Conservation (phyloP, 2,797 vertebrate genomes). For the Sparidentex hasta region DNA sequence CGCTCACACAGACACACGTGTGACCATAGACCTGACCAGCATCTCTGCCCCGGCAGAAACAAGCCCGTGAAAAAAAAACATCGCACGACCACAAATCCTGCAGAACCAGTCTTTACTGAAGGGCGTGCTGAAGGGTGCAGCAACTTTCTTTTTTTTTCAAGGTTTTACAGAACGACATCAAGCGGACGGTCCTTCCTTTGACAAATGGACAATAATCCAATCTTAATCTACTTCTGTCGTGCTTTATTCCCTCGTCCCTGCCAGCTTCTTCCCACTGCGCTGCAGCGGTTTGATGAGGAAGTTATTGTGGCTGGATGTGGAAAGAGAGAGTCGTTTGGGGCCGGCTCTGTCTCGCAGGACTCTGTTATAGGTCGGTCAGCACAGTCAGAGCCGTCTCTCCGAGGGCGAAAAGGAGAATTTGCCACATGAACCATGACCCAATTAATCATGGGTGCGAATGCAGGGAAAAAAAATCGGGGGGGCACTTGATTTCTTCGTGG, state of each 20-base stretch:
- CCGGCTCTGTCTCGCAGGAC: conserved; percentile 61
- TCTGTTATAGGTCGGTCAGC: conserved; percentile 47
- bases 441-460: conserved; percentile 68
- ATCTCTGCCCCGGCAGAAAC: conserved; percentile 5
- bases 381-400: conserved; percentile 44
- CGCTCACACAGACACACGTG: conserved; percentile 16
- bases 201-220: conserved; percentile 12
- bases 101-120: not conserved
- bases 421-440: conserved; percentile 68
- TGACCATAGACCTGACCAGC: not conserved
- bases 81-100: conserved; percentile 17
- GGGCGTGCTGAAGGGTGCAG: not conserved
- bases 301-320: conserved; percentile 35
- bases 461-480: conserved; percentile 30
- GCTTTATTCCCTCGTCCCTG: conserved; percentile 16
- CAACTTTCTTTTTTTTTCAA: conserved; percentile 5
- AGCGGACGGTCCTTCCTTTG: not conserved
- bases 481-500: conserved; percentile 43
- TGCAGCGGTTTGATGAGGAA: conserved; percentile 50
- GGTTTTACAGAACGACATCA: not conserved
- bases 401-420: conserved; percentile 52
- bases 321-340: conserved; percentile 43
- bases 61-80: conserved; percentile 21
- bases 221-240: conserved; percentile 27
- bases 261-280: conserved; percentile 26